Percentiles rank a stretch among this genome's conserved stretches.
Evolutionary conservation across 2,113 vertebrate species (phyloP).

Genomic region (Istiophorus platypterus): DNA sequence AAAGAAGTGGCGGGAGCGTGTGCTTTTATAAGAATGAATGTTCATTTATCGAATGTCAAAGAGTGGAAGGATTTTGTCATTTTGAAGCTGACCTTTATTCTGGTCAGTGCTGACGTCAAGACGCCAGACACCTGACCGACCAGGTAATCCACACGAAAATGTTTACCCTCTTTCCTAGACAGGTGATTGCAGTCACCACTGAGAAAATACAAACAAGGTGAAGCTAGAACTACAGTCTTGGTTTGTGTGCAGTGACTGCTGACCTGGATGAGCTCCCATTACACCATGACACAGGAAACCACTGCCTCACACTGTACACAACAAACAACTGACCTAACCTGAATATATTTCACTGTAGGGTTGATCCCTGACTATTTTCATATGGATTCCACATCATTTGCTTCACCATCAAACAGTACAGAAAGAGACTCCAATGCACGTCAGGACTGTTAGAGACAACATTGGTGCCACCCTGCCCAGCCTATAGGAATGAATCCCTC

Average conservation of each 20-base stretch:
- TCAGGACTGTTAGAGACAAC: not conserved
- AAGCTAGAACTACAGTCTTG: not conserved
- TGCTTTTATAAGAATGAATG: not conserved
- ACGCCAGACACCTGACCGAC: not conserved
- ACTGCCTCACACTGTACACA: not conserved
- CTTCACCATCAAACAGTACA: not conserved
- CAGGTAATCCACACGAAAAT: not conserved
- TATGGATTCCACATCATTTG: no score
- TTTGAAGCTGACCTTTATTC: no score
- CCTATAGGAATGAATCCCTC: not conserved
- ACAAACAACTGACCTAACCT: conserved; percentile 6
- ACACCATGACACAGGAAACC: conserved; percentile 24
- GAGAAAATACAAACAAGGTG: not conserved
- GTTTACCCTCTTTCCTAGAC: no score
- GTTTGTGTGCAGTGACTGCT: not conserved
- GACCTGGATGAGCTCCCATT: conserved; percentile 42
- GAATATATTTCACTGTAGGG: not conserved
- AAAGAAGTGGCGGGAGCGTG: not conserved
- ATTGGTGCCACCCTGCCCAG: not conserved
- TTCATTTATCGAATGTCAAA: no score
- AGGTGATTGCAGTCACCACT: not conserved
- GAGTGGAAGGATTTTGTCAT: no score
- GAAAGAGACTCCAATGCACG: not conserved
- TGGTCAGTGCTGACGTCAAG: not conserved
- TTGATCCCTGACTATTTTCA: not conserved